A percentile compares a stretch with the other conserved stretches of the same genome.
phyloP scores from a whole-genome alignment of 2,888 invertebrate genomes.

The Amphipyra berbera region DNA sequence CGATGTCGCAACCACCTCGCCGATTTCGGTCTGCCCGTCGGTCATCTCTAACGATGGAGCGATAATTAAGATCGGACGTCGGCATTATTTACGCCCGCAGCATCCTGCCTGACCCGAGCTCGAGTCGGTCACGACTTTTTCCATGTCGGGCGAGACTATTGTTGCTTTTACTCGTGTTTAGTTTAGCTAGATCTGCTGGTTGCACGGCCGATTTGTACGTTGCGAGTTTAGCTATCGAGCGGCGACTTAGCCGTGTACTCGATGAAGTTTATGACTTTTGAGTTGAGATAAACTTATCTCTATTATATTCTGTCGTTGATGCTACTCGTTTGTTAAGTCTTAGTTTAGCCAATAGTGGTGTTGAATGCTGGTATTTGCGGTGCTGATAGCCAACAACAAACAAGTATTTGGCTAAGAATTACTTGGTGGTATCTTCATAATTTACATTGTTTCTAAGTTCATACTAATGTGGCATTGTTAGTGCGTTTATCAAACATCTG shows the following conservation, averaged over 20 bases:
- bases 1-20: conserved; percentile 83
- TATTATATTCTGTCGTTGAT: conserved; percentile 40
- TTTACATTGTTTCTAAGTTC: conserved; percentile 61
- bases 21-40: conserved; percentile 85
- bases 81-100: conserved; percentile 88
- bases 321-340: conserved; percentile 34
- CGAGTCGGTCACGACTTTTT: conserved; percentile 87
- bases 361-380: conserved; percentile 40
- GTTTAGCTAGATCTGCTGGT: conserved; percentile 69
- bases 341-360: conserved; percentile 29
- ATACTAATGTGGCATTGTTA: conserved; percentile 64
- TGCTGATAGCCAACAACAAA: conserved; percentile 31
- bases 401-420: conserved; percentile 47
- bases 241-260: conserved; percentile 47
- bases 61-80: conserved; percentile 89
- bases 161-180: conserved; percentile 80
- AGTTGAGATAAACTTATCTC: conserved; percentile 56
- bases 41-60: conserved; percentile 88
- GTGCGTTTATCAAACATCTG: conserved; percentile 59
- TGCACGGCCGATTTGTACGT: conserved; percentile 59
- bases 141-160: conserved; percentile 83
- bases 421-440: conserved; percentile 54
- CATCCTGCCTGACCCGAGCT: conserved; percentile 82
- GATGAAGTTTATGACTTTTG: conserved; percentile 56
- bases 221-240: conserved; percentile 56